Evolutionary conservation across 2,888 invertebrate species (phyloP).

Genomic region (Melanargia galathea): DNA sequence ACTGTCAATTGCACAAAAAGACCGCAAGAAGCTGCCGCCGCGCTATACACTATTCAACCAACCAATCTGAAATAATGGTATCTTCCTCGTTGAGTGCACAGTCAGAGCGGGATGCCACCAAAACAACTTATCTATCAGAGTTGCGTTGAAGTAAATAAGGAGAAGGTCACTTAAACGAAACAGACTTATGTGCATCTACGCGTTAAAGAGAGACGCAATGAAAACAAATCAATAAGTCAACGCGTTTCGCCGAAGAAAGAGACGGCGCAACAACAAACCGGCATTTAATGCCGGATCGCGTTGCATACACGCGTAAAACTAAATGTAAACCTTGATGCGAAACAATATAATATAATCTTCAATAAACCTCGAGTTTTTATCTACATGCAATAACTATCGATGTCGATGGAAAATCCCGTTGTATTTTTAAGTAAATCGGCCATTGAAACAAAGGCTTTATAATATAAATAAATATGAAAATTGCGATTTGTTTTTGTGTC

Average conservation of each 20-base stretch:
- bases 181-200: conserved; percentile 59
- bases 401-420: conserved; percentile 55
- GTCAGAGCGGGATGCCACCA: conserved; percentile 76
- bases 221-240: conserved; percentile 82
- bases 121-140: conserved; percentile 73
- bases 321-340: conserved; percentile 55
- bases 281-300: conserved; percentile 70
- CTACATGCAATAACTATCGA: conserved; percentile 49
- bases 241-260: conserved; percentile 73
- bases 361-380: conserved; percentile 34
- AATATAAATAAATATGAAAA: neutral
- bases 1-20: conserved; percentile 27
- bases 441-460: neutral
- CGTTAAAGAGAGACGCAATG: conserved; percentile 77
- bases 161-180: conserved; percentile 75
- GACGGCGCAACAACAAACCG: conserved; percentile 80
- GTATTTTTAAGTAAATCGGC: conserved; percentile 48
- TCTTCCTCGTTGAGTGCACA: conserved; percentile 63
- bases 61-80: conserved; percentile 47
- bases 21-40: conserved; percentile 20
- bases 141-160: conserved; percentile 69
- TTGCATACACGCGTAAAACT: conserved; percentile 47
- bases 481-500: no score
- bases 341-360: conserved; percentile 48
- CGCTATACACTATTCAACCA: conserved; percentile 37